phyloP scores from a whole-genome alignment of 2,888 invertebrate genomes.

The Toxonevra muliebris region DNA sequence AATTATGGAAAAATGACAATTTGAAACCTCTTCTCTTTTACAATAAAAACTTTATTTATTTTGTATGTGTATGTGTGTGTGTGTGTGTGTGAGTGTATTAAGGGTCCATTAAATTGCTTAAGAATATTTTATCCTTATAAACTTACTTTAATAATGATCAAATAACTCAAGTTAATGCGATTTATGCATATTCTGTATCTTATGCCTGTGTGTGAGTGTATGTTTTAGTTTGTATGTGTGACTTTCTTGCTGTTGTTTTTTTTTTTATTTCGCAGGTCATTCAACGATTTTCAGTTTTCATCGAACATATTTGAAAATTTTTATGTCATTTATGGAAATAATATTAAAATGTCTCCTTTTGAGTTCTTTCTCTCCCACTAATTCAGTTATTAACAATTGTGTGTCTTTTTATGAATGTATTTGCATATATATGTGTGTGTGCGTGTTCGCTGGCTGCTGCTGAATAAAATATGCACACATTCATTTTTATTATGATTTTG shows the following conservation, averaged over 20 bases:
- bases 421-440: neutral
- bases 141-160: constrained; percentile 16
- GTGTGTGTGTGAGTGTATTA: constrained; percentile 22
- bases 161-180: constrained; percentile 35
- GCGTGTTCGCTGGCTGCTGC: neutral
- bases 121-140: constrained; percentile 18
- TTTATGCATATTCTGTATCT: neutral
- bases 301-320: too few species aligned
- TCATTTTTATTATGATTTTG: too few species aligned
- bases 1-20: constrained; percentile 23
- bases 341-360: too few species aligned
- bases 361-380: too few species aligned
- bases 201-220: neutral
- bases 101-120: constrained; percentile 26
- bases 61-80: neutral
- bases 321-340: too few species aligned
- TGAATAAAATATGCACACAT: too few species aligned
- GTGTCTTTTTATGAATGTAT: neutral
- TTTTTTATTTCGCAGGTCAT: too few species aligned
- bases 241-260: too few species aligned
- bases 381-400: neutral
- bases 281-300: neutral
- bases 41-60: constrained; percentile 10
- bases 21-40: neutral
- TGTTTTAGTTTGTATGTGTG: neutral